These are phyloP conservation scores for Cinclus cinclus DNA, from an alignment of 2,113 vertebrate species.

Conservation along the genomic window DNA sequence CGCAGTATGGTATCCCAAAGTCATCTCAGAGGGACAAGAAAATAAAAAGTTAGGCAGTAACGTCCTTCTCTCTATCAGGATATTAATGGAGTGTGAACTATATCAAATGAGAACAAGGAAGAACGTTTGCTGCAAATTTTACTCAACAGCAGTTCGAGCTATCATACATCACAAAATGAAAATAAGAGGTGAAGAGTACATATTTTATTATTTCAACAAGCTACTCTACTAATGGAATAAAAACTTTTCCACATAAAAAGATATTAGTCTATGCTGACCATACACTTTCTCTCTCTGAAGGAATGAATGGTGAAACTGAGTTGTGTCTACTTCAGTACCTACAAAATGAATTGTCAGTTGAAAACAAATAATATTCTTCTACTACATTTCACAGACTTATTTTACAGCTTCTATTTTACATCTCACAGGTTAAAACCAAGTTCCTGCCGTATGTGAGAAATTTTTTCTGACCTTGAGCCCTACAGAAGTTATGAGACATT, in stretches of 20 bases:
- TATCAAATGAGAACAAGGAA: slow-evolving; percentile 56
- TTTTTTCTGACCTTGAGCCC: slow-evolving; percentile 30
- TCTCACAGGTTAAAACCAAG: slow-evolving; percentile 1
- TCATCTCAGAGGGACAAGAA: slow-evolving; percentile 31
- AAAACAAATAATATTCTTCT: slow-evolving; percentile 41
- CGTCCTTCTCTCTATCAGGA: slow-evolving; percentile 50
- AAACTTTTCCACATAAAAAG: slow-evolving; percentile 23
- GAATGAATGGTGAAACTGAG: not conserved
- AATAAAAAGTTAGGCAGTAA: slow-evolving; percentile 23
- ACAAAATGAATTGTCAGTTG: slow-evolving; percentile 31
- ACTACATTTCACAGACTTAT: slow-evolving; percentile 8
- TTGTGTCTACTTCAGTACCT: not conserved
- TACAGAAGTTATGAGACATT: not conserved
- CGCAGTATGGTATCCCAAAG: slow-evolving; percentile 17
- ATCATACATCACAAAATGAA: slow-evolving; percentile 59
- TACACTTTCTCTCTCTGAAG: not conserved
- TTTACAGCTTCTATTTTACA: slow-evolving; percentile 46
- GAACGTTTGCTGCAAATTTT: slow-evolving; percentile 62
- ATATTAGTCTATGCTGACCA: slow-evolving; percentile 24
- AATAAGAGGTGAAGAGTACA: slow-evolving; percentile 57
- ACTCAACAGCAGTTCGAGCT: slow-evolving; percentile 59
- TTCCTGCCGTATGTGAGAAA: not conserved
- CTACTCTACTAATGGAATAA: slow-evolving; percentile 44
- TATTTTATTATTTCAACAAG: slow-evolving; percentile 62
- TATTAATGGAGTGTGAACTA: slow-evolving; percentile 63